phyloP scores from a whole-genome alignment of 1,140 invertebrate species.

The Drosophila auraria region DNA sequence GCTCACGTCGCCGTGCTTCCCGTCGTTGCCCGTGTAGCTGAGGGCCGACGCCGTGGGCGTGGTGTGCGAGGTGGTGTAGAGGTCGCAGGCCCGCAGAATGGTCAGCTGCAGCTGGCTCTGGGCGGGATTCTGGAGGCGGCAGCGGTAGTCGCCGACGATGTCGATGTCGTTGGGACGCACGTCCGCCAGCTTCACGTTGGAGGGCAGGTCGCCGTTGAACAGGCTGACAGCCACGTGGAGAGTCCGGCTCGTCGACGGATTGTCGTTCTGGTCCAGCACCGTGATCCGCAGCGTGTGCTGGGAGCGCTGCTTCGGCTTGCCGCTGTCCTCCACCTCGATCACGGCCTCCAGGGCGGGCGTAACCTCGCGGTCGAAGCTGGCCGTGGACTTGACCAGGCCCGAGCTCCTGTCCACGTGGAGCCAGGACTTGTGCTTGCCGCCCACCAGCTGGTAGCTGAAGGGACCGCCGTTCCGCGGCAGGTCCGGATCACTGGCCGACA shows the following conservation, averaged over 20 bases:
- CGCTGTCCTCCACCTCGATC: conserved; percentile 95
- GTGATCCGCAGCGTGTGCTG: conserved; percentile 91
- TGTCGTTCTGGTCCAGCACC: conserved; percentile 96
- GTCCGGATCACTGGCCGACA: conserved; percentile 95
- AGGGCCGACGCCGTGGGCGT: conserved; percentile 90
- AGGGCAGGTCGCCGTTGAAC: conserved; percentile 90
- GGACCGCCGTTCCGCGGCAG: conserved; percentile 96
- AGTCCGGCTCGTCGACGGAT: conserved; percentile 93
- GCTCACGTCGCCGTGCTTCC: conserved; percentile 92
- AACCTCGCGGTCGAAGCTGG: conserved; percentile 92
- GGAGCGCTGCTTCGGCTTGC: conserved; percentile 92
- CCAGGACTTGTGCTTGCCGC: conserved; percentile 90
- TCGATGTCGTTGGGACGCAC: conserved; percentile 96
- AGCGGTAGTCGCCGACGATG: conserved; percentile 93
- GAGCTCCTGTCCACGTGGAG: conserved; percentile 88
- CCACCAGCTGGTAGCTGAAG: conserved; percentile 93
- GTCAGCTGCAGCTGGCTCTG: conserved; percentile 87
- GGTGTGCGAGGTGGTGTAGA: conserved; percentile 89
- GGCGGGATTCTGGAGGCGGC: conserved; percentile 88
- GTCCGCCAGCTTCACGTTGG: conserved; percentile 92
- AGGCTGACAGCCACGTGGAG: conserved; percentile 93
- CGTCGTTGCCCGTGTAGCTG: conserved; percentile 94
- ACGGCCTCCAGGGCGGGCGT: conserved; percentile 90
- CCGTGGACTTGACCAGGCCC: conserved; percentile 92
- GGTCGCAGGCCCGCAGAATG: conserved; percentile 92